Percentiles rank a stretch among this genome's conserved stretches.
Evolutionary conservation across 1,140 invertebrate genomes (phyloP).

Genomic region (Diorhabda elongata): DNA sequence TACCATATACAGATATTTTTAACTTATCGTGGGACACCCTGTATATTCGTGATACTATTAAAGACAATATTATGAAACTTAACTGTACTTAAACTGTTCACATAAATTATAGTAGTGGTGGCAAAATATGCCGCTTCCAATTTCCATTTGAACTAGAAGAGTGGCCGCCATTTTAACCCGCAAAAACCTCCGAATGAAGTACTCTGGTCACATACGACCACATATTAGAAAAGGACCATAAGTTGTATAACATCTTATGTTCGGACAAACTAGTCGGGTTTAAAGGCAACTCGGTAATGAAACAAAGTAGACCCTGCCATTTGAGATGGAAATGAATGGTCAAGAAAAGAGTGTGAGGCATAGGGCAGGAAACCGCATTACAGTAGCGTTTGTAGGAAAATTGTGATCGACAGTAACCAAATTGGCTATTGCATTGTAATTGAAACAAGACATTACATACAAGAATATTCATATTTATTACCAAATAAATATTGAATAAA

Average conservation of each 20-base stretch:
- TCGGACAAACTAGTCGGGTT: constrained; percentile 23
- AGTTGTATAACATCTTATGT: constrained; percentile 21
- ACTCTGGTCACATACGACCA: constrained; percentile 11
- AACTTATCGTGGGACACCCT: too few species aligned
- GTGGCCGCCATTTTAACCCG: constrained; percentile 8
- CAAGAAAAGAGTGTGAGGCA: constrained; percentile 7
- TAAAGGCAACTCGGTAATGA: constrained; percentile 19
- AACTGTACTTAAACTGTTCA: neutral
- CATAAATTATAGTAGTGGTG: neutral
- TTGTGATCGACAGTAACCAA: too few species aligned
- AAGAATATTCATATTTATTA: too few species aligned
- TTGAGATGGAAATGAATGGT: constrained; percentile 25
- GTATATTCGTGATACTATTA: too few species aligned
- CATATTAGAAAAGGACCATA: constrained; percentile 12
- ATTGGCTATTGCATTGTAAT: too few species aligned
- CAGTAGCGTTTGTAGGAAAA: too few species aligned
- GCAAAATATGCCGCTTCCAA: neutral
- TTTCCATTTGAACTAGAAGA: constrained; percentile 3
- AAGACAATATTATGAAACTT: neutral
- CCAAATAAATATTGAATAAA: too few species aligned
- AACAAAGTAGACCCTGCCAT: constrained; percentile 18
- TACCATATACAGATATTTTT: too few species aligned
- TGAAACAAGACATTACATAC: too few species aligned
- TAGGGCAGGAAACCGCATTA: neutral
- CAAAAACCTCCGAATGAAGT: constrained; percentile 4